These are phyloP conservation scores for Theocolax elegans DNA, from an alignment of 1,140 invertebrate species.

Conservation along the genomic window DNA sequence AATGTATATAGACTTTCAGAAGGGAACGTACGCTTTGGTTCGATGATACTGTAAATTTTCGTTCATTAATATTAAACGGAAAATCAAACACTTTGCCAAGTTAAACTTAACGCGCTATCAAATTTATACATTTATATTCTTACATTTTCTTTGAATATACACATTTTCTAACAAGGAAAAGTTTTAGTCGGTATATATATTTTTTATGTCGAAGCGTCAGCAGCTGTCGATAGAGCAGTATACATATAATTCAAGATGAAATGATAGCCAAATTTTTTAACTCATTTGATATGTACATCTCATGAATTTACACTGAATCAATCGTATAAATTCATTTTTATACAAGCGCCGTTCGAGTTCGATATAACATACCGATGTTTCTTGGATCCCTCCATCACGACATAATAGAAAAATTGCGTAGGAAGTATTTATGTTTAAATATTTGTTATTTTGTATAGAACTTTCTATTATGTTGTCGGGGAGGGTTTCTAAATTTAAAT, in stretches of 20 bases:
- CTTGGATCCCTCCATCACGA: constrained; percentile 1
- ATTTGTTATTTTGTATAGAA: constrained; percentile 26
- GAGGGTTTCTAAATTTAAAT: not conserved
- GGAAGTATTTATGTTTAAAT: constrained; percentile 9
- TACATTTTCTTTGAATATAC: no score
- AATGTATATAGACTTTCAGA: not conserved
- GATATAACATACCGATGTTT: constrained; percentile 15
- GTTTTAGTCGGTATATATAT: not conserved
- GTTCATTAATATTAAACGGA: no score
- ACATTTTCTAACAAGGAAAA: not conserved
- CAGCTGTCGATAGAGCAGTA: not conserved
- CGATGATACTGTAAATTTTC: no score
- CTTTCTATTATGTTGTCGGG: not conserved
- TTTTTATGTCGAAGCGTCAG: constrained; percentile 19
- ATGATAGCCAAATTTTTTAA: constrained; percentile 34
- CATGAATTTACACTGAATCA: not conserved
- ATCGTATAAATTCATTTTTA: constrained; percentile 31
- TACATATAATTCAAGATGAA: constrained; percentile 7
- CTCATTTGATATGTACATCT: constrained; percentile 14
- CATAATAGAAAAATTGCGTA: not conserved
- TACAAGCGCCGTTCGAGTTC: constrained; percentile 31
- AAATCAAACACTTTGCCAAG: no score
- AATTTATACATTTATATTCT: no score
- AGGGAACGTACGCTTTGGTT: no score
- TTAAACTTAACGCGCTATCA: no score